phyloP scores from a whole-genome alignment of 2,797 vertebrate species.

The Cichlasoma orientale region DNA sequence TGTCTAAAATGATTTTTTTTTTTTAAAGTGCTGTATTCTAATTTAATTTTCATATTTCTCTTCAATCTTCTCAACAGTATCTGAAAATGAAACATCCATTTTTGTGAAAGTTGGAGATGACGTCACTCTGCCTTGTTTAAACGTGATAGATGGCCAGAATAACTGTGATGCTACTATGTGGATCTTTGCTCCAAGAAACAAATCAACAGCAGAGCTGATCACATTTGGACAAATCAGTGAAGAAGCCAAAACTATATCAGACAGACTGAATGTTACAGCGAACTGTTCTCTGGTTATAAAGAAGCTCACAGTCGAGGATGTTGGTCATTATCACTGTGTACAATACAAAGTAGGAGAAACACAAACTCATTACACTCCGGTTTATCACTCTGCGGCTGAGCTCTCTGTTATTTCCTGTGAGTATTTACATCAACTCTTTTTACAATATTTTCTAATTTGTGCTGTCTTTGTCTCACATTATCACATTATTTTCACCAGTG shows the following conservation, averaged over 20 bases:
- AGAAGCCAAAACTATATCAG: rapidly evolving
- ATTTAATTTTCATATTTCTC: rapidly evolving
- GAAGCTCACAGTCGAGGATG: background rate
- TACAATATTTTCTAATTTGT: background rate
- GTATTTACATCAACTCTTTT: slow-evolving; percentile 9
- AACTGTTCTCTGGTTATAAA: slow-evolving; percentile 31
- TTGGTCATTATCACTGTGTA: rapidly evolving
- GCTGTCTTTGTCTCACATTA: background rate
- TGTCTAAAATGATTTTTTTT: background rate
- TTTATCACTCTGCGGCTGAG: rapidly evolving
- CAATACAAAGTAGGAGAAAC: background rate
- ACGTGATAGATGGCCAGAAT: rapidly evolving
- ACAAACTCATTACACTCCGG: rapidly evolving
- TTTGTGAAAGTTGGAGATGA: background rate
- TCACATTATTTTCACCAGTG: background rate
- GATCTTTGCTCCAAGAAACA: rapidly evolving
- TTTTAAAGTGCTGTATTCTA: rapidly evolving
- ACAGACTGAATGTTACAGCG: background rate
- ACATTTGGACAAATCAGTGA: rapidly evolving
- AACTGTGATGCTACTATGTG: background rate
- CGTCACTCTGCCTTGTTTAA: background rate
- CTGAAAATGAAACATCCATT: rapidly evolving
- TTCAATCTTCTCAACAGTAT: rapidly evolving
- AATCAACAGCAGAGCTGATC: rapidly evolving
- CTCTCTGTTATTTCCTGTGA: slow-evolving; percentile 12